Base-by-base conservation (phyloP, 2,797 vertebrate species). In the Chrosomus eos region DNA sequence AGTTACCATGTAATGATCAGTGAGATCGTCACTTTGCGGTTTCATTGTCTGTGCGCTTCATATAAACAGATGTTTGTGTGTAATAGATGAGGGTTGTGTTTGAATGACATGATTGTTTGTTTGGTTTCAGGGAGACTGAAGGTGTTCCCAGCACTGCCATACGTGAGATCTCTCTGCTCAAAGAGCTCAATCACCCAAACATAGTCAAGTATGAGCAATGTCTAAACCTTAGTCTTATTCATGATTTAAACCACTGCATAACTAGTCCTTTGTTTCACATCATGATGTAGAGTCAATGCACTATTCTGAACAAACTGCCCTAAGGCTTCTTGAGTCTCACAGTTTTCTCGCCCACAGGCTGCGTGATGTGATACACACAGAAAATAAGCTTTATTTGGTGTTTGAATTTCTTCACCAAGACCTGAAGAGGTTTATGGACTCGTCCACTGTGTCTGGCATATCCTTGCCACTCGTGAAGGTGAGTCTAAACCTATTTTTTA, bases 301-400 rank as follows among this genome's bases (percentile, higher is more conserved):
- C n/a, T 5, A n/a, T 71, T 43, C 7, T 28, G 48, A 28, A 11
- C 18, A 31, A 53, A 23, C 6, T 45, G 43, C 1, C 3, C n/a
- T 1, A 13, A 8, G 48, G 31, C 3, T 55, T 38, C 28, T 36
- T 6, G 7, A 53, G 21, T n/a, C 64, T 81, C 3, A 68, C 28
- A 81, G 43, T 33, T 73, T n/a, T 67, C 31, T 72, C 8, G 14
- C 82, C 67, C 43, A 78, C 77, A 99, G 97, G 86, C 91, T 99
- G 73, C 94, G 95, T n/a, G 98, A 99, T 79, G 98, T 99, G 83
- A 98, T 99, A 92, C 98, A 99, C 93, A 99, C 97, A 0, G 98
- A 99, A 91, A 99, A 98, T 94, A 99, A 99, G 88, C 97, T 99
- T n/a, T 99, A 99, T 92, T 94, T 99, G 86, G 98, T 99, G n/a